Evolutionary conservation across 1,140 invertebrate species (phyloP), one percentile per base, ranked within the genome.

Genomic region (Acromyrmex charruanus): DNA sequence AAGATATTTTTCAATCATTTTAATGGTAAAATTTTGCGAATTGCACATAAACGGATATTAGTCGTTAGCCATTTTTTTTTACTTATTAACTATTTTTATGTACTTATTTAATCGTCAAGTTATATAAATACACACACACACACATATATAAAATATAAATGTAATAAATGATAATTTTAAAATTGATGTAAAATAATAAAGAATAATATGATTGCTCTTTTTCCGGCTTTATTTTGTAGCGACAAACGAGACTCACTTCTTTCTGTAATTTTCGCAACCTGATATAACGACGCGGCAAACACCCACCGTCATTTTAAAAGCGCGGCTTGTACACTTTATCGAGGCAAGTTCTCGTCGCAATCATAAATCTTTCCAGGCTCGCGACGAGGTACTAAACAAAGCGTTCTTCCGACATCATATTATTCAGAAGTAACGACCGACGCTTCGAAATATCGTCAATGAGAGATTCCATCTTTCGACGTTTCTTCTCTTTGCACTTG

Each of bases 201-300:
- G 16, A 69, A 69, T 55, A 58, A 31, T 10, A 25, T 14, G 9
- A 3, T 69, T 9, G 10, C 35, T 71, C 49, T 6, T 68, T 58
- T 44, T 69, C 39, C 28, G 31, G 31, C 35, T 55, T 68, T n/a
- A 21, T 31, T 79, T 58, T 44, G 49, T 21, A 80, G 14, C 35
- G 58, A 63, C n/a, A 63, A 58, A 75, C 71, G 31, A 51, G 31
- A 82, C 35, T 49, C 49, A 58, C 81, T 87, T 72, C 53, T 87
- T 88, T 88, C 65, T 72, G 49, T 44, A 77, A 88, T 66, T 77
- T 89, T 89, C 35, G 31, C 80, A 74, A 21, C 51, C 53, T 51
- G 55, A 71, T 77, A 82, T 84, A 88, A 88, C 86, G 77, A 88
- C 79, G 51, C 86, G 72, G 87, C 81, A 88, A 89, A 75, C 86